phyloP scores from a whole-genome alignment of 1,140 invertebrate genomes.

The Neuroterus valhalla region DNA sequence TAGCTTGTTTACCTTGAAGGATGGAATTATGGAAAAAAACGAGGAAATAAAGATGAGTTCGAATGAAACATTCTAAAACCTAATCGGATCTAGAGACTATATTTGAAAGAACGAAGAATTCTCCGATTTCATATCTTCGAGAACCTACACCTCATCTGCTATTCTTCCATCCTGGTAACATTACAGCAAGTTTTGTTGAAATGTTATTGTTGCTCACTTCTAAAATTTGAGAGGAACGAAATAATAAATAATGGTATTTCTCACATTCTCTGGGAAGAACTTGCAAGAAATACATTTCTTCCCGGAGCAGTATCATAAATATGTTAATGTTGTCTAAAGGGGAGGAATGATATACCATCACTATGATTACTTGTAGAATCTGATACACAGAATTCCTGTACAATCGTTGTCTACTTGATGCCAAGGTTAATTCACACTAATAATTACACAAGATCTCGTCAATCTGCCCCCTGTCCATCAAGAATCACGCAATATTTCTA shows the following conservation, averaged over 20 bases:
- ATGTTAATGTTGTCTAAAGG: slow-evolving; percentile 16
- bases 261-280: too few species aligned
- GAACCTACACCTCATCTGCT: too few species aligned
- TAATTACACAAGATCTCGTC: slow-evolving; percentile 60
- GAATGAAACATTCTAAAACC: neutral
- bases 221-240: too few species aligned
- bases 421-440: slow-evolving; percentile 59
- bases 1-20: neutral
- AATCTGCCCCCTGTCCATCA: slow-evolving; percentile 59
- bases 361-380: slow-evolving; percentile 34
- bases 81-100: neutral
- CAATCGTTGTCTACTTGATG: slow-evolving; percentile 41
- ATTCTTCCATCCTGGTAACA: too few species aligned
- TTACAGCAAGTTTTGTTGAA: neutral
- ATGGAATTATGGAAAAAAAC: neutral
- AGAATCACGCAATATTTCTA: slow-evolving; percentile 54
- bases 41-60: neutral
- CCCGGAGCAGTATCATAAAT: neutral
- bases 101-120: too few species aligned
- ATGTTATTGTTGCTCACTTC: too few species aligned
- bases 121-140: too few species aligned
- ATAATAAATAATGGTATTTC: too few species aligned
- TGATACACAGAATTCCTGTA: slow-evolving; percentile 46
- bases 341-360: neutral
- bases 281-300: too few species aligned